Evolutionary conservation across 2,113 vertebrate species (phyloP).

Genomic region (Azemiops feae): DNA sequence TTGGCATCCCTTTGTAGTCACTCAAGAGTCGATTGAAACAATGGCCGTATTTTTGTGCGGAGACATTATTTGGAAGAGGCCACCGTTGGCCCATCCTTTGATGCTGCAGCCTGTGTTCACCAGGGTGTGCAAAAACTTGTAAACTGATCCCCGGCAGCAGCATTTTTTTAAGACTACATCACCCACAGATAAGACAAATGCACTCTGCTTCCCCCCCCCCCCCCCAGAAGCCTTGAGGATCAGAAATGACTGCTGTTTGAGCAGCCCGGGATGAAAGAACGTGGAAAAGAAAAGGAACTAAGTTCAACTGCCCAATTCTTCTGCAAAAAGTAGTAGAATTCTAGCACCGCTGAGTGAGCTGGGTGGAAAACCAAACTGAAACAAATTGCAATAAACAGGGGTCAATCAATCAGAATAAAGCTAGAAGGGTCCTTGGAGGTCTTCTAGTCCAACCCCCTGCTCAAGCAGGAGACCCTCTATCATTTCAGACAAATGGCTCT

Average conservation of each 20-base stretch:
- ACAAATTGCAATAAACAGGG: background rate
- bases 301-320: slow-evolving; percentile 30
- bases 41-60: slow-evolving; percentile 67
- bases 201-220: slow-evolving; percentile 26
- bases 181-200: slow-evolving; percentile 30
- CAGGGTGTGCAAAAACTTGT: slow-evolving; percentile 73
- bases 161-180: slow-evolving; percentile 56
- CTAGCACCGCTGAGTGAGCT: background rate
- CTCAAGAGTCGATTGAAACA: slow-evolving; percentile 71
- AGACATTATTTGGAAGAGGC: slow-evolving; percentile 66
- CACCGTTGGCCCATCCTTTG: slow-evolving; percentile 59
- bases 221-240: slow-evolving; percentile 33
- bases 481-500: background rate
- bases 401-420: background rate
- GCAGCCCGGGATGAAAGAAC: slow-evolving; percentile 32
- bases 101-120: slow-evolving; percentile 70
- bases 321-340: slow-evolving; percentile 45
- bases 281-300: background rate
- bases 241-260: slow-evolving; percentile 47
- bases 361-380: slow-evolving; percentile 12
- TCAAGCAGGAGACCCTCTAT: background rate
- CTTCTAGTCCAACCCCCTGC: background rate
- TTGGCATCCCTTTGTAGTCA: slow-evolving; percentile 70
- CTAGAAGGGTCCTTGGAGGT: background rate
- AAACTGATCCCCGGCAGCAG: slow-evolving; percentile 68